Conservation (phyloP, 2,888 invertebrate species). For the Ptycholaimellus sp. region DNA sequence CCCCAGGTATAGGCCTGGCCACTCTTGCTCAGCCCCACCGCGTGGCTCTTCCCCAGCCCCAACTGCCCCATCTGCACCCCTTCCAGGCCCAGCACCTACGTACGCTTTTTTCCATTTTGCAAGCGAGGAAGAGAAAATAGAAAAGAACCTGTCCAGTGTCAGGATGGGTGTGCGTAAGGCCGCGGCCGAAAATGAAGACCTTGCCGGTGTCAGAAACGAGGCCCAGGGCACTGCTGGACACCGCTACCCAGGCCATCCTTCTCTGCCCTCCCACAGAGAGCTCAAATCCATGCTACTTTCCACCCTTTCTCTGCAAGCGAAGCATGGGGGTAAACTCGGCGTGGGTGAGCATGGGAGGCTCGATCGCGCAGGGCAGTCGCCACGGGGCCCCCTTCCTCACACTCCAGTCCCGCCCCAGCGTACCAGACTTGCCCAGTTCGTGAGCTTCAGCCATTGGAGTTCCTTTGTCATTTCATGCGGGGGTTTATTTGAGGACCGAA, state of each 20-base stretch:
- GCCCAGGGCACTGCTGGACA: conserved; percentile 80
- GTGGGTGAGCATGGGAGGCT: no score
- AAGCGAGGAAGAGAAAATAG: not conserved
- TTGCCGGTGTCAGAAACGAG: conserved; percentile 69
- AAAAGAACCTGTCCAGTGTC: conserved; percentile 5
- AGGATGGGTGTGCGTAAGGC: conserved; percentile 3
- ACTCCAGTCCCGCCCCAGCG: no score
- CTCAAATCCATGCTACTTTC: no score
- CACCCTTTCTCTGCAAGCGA: no score
- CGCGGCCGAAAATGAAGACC: conserved; percentile 48
- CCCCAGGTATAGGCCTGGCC: conserved; percentile 84
- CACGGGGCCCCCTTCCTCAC: no score
- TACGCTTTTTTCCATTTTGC: conserved; percentile 32
- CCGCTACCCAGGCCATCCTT: no score
- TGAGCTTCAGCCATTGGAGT: no score
- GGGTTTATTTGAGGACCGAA: not conserved
- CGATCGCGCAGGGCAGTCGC: no score
- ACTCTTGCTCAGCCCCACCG: conserved; percentile 58
- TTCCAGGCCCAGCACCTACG: conserved; percentile 48
- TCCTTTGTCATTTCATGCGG: not conserved
- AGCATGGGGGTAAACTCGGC: no score
- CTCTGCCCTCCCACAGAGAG: no score
- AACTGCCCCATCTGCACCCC: conserved; percentile 49
- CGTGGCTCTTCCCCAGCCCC: conserved; percentile 79
- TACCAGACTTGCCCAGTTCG: no score